Conservation (phyloP, 2,113 vertebrate genomes). For the Girardinichthys multiradiatus region DNA sequence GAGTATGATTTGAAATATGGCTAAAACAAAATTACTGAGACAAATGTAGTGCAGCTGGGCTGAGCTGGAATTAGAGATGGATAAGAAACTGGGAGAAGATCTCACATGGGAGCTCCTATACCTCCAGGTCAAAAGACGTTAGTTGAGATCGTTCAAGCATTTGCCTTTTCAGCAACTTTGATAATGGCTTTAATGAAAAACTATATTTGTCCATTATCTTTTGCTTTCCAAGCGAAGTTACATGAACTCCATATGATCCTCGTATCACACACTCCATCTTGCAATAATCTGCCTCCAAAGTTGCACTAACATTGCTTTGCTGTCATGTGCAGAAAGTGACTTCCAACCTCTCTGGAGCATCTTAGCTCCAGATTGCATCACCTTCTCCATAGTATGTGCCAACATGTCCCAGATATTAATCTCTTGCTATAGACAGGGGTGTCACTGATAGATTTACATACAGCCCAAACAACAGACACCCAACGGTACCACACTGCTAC, state of each 20-base stretch:
- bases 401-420: constrained; percentile 75
- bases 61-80: too few species aligned
- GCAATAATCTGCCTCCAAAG: constrained; percentile 37
- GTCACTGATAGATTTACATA: constrained; percentile 74
- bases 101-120: too few species aligned
- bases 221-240: neutral
- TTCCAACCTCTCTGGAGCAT: constrained; percentile 40
- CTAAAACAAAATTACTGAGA: too few species aligned
- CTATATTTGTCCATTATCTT: too few species aligned
- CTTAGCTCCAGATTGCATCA: constrained; percentile 74
- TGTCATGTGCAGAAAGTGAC: constrained; percentile 30
- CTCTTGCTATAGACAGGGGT: constrained; percentile 63
- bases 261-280: constrained; percentile 4
- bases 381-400: constrained; percentile 49
- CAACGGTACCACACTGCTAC: constrained; percentile 82
- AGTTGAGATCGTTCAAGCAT: too few species aligned
- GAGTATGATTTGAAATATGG: too few species aligned
- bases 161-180: too few species aligned
- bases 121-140: too few species aligned
- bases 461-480: constrained; percentile 71
- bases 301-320: constrained; percentile 50
- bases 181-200: too few species aligned
- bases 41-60: too few species aligned
- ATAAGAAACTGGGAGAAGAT: too few species aligned
- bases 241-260: neutral